A percentile compares a stretch with the other conserved stretches of the same genome.
Evolutionary conservation across 2,888 invertebrate genomes (phyloP).

Genomic region (Dynastes maya): DNA sequence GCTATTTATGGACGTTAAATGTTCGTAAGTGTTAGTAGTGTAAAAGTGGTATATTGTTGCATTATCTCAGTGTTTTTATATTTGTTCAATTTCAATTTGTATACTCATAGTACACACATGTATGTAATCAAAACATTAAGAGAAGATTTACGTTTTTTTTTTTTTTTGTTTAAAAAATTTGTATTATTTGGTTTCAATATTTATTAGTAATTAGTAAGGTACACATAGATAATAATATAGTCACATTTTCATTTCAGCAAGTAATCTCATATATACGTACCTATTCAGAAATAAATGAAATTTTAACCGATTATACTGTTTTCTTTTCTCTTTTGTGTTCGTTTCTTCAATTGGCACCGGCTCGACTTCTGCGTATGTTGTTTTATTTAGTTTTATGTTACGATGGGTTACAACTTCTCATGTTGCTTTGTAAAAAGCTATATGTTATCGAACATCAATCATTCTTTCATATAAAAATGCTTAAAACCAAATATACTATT

Average conservation of each 20-base stretch:
- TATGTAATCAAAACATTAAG: not conserved
- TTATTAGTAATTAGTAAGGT: conserved; percentile 11
- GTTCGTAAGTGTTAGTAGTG: conserved; percentile 22
- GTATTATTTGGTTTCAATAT: conserved; percentile 10
- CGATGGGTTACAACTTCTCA: no score
- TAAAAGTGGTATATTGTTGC: conserved; percentile 22
- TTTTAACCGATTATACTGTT: conserved; percentile 13
- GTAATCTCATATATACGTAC: conserved; percentile 22
- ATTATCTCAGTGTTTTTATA: conserved; percentile 12
- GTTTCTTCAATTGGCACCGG: not conserved
- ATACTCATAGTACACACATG: conserved; percentile 13
- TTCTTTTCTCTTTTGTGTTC: not conserved
- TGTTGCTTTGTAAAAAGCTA: no score
- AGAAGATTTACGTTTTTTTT: not conserved
- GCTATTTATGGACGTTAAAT: conserved; percentile 12
- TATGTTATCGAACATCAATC: no score
- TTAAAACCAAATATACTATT: no score
- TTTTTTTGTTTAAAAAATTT: not conserved
- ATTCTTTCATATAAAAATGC: no score
- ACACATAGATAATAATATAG: conserved; percentile 8
- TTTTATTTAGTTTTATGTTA: not conserved
- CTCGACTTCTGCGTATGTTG: not conserved
- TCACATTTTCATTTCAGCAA: conserved; percentile 20
- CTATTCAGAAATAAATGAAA: conserved; percentile 20
- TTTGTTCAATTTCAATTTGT: conserved; percentile 4